phyloP scores from a whole-genome alignment of 2,797 vertebrate genomes.

The Lemur catta region DNA sequence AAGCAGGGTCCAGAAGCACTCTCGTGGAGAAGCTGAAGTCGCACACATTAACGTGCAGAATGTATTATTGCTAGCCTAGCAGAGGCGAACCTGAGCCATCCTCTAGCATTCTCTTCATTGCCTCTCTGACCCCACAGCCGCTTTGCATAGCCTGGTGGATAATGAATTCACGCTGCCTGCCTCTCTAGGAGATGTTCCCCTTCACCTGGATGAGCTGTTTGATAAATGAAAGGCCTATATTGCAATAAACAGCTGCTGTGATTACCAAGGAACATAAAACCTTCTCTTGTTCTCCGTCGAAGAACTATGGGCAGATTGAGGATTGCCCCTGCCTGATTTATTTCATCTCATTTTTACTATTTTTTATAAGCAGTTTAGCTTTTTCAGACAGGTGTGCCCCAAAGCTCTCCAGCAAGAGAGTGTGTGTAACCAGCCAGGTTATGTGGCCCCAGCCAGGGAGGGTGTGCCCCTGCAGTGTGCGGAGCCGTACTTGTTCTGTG shows the following conservation, averaged over 20 bases:
- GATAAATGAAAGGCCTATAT: constrained; percentile 68
- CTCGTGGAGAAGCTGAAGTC: neutral
- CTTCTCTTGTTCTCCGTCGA: constrained; percentile 61
- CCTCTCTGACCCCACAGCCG: neutral
- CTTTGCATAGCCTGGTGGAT: constrained; percentile 55
- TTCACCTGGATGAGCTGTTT: constrained; percentile 57
- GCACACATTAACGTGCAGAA: neutral
- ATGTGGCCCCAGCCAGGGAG: neutral
- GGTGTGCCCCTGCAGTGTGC: rapidly evolving
- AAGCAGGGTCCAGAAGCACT: neutral
- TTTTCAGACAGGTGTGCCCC: constrained; percentile 57
- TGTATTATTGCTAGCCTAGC: neutral
- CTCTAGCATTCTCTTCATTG: neutral
- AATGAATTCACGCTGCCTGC: neutral
- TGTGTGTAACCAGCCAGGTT: rapidly evolving
- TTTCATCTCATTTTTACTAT: neutral
- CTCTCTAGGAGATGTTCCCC: constrained; percentile 54
- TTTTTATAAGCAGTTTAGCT: constrained; percentile 22
- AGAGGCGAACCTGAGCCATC: neutral
- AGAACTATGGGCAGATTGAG: constrained; percentile 59
- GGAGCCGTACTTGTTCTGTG: rapidly evolving
- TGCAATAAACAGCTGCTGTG: constrained; percentile 64
- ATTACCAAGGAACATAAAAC: constrained; percentile 66
- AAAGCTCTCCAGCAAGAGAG: neutral
- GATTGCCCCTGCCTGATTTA: neutral